A percentile compares a stretch with the other conserved stretches of the same genome.
Evolutionary conservation across 1,140 invertebrate species (phyloP).

Genomic region (Diuraphis noxia): DNA sequence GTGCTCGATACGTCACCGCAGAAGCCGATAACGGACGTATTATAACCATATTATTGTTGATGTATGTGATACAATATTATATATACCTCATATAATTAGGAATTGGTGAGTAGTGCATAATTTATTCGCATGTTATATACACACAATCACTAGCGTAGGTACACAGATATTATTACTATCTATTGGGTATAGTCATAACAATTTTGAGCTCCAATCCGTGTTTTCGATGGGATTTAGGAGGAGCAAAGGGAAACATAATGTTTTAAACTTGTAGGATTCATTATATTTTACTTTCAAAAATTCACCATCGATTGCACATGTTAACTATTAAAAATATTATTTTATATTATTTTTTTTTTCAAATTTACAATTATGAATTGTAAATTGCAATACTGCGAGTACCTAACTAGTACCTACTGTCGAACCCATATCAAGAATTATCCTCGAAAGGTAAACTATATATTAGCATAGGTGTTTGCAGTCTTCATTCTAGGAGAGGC

Average conservation of each 20-base stretch:
- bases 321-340: too few relatives aligned
- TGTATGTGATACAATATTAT: background rate
- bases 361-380: background rate
- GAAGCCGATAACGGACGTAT: background rate
- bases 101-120: slow-evolving; percentile 22
- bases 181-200: background rate
- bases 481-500: background rate
- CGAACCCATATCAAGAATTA: background rate
- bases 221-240: background rate
- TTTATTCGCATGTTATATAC: background rate
- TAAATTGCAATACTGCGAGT: background rate
- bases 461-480: background rate
- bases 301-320: background rate
- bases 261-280: background rate
- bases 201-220: background rate
- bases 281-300: background rate
- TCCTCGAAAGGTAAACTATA: background rate
- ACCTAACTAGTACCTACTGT: background rate
- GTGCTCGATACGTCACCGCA: background rate
- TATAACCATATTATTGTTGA: background rate
- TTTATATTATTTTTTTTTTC: too few relatives aligned
- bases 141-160: background rate
- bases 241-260: too few relatives aligned
- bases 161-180: background rate
- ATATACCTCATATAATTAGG: background rate